Evolutionary conservation across 2,888 invertebrate species (phyloP).

Genomic region (Eudasyphora cyanicolor): DNA sequence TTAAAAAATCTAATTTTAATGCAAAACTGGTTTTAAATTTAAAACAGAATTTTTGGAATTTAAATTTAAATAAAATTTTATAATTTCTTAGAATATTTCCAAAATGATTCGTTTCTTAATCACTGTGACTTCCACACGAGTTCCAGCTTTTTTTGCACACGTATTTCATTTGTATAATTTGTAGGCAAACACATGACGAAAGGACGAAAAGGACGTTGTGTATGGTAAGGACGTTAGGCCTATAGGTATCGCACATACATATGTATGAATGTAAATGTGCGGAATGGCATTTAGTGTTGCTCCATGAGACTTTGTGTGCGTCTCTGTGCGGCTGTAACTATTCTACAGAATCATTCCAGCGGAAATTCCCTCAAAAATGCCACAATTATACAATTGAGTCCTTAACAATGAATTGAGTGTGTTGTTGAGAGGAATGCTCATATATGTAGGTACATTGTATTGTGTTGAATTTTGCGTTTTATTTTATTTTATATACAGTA

Average conservation of each 20-base stretch:
- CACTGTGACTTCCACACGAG: too few relatives aligned
- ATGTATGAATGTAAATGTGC: not conserved
- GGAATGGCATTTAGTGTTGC: not conserved
- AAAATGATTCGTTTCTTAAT: too few relatives aligned
- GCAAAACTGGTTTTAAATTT: too few relatives aligned
- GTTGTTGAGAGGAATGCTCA: not conserved
- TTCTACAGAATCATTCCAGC: slow-evolving; percentile 40
- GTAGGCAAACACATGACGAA: not conserved
- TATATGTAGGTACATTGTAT: too few relatives aligned
- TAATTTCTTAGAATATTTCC: not conserved
- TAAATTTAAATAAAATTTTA: too few relatives aligned
- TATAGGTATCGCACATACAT: not conserved
- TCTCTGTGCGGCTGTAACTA: slow-evolving; percentile 1
- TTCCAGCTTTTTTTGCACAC: too few relatives aligned
- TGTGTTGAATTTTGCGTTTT: too few relatives aligned
- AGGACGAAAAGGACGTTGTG: not conserved
- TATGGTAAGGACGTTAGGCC: not conserved
- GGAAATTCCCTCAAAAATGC: slow-evolving; percentile 15
- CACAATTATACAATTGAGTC: slow-evolving; percentile 32
- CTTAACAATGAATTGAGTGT: not conserved
- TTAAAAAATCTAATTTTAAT: too few relatives aligned
- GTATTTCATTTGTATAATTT: too few relatives aligned
- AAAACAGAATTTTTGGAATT: too few relatives aligned
- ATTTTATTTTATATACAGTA: too few relatives aligned
- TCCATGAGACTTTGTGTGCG: not conserved